Evolutionary conservation across 1,140 invertebrate genomes (phyloP).

Genomic region (Samia ricini): DNA sequence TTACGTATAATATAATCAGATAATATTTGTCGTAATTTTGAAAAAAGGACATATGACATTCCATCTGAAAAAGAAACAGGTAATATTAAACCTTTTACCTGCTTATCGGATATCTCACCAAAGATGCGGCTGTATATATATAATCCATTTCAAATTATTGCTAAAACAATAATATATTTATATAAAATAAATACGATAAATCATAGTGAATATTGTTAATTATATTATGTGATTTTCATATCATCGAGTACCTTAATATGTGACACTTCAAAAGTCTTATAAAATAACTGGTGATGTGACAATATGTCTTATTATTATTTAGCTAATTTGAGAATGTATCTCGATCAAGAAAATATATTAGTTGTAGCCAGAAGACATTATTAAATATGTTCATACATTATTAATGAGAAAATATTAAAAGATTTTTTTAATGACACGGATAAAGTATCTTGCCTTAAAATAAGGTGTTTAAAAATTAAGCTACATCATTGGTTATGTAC

Average conservation of each 20-base stretch:
- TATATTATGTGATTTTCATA: conserved; percentile 44
- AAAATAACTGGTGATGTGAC: conserved; percentile 51
- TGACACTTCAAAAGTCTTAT: conserved; percentile 27
- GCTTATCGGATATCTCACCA: conserved; percentile 48
- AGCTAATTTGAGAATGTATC: conserved; percentile 47
- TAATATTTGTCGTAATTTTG: neutral
- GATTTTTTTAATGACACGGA: too few relatives aligned
- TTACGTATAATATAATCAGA: too few relatives aligned
- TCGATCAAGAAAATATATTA: conserved; percentile 29
- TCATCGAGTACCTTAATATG: conserved; percentile 52
- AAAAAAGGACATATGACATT: neutral
- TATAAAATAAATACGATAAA: neutral
- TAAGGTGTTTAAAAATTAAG: neutral
- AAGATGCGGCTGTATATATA: conserved; percentile 66
- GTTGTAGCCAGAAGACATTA: neutral
- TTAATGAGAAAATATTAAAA: conserved; percentile 1
- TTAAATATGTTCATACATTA: neutral
- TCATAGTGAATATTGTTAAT: conserved; percentile 1
- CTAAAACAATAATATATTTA: conserved; percentile 8
- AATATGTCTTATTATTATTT: conserved; percentile 52
- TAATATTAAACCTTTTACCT: neutral
- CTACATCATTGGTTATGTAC: neutral
- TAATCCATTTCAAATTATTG: neutral
- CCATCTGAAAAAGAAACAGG: neutral
- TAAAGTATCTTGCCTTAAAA: too few relatives aligned